These are phyloP conservation scores for Hypotaenidia okinawae DNA, from an alignment of 2,797 vertebrate genomes.

Conservation along the genomic window DNA sequence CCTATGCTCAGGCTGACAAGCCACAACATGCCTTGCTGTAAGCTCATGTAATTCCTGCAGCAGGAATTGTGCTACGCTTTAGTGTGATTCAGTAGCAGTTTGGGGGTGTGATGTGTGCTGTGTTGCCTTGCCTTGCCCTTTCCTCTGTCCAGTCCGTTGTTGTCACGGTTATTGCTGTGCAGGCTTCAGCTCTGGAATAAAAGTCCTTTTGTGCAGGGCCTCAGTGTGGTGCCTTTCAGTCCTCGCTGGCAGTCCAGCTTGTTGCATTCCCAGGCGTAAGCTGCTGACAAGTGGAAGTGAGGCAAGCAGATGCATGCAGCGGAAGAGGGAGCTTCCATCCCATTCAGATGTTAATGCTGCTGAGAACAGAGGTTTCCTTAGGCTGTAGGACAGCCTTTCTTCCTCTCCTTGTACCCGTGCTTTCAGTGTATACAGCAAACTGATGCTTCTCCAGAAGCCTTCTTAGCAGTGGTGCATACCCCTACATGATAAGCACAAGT, in stretches of 20 bases:
- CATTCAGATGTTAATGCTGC: constrained; percentile 14
- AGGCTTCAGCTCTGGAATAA: constrained; percentile 31
- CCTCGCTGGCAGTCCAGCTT: not conserved
- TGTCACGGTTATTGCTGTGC: not conserved
- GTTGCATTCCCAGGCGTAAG: constrained; percentile 9
- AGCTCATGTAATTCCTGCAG: no score
- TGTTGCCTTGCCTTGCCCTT: not conserved
- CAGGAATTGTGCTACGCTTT: no score
- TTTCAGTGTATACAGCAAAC: not conserved
- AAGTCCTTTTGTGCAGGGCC: constrained; percentile 48
- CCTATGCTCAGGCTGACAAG: no score
- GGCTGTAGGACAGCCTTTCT: not conserved
- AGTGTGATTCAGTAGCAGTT: not conserved
- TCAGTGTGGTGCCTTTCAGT: constrained; percentile 16
- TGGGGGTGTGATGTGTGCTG: not conserved
- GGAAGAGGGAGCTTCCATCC: not conserved
- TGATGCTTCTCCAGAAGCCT: not conserved
- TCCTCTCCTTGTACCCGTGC: not conserved
- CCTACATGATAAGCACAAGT: fast-evolving
- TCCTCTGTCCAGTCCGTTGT: not conserved
- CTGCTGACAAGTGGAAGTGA: constrained; percentile 9
- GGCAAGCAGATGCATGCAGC: not conserved
- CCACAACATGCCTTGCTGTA: no score
- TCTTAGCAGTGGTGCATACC: not conserved
- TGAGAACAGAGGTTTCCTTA: not conserved